Evolutionary conservation across 2,113 vertebrate species (phyloP).

Genomic region (Hydropotes inermis): DNA sequence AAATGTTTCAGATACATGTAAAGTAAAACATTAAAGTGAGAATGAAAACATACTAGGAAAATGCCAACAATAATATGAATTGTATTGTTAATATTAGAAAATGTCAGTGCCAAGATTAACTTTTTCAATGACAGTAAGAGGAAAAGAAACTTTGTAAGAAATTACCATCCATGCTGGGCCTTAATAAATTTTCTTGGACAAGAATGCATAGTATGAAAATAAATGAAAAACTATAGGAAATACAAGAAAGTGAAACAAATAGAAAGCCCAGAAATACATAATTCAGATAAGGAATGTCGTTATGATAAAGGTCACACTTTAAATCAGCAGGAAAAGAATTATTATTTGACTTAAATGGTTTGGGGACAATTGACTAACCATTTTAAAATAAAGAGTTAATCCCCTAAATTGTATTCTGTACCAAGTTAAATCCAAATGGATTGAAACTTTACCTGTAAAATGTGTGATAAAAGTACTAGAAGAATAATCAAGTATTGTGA

Average conservation of each 20-base stretch:
- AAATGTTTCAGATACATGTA: neutral
- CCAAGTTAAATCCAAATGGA: neutral
- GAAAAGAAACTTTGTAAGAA: neutral
- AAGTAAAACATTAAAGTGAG: neutral
- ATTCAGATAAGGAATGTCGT: neutral
- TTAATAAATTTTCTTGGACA: neutral
- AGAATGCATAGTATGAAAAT: neutral
- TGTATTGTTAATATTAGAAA: neutral
- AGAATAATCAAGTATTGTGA: neutral
- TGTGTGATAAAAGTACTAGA: neutral
- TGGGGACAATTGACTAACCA: neutral
- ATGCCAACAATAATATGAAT: neutral
- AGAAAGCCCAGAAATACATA: neutral
- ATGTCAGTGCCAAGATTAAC: neutral
- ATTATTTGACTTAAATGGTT: neutral
- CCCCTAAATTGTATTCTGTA: neutral
- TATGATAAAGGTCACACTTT: neutral
- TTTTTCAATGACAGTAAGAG: neutral
- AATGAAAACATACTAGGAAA: neutral
- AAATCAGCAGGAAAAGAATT: constrained; percentile 9
- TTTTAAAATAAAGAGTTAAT: constrained; percentile 3
- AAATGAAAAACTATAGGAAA: neutral
- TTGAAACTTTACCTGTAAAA: neutral
- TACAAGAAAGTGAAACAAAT: neutral
- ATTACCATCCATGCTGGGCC: neutral